Evolutionary conservation across 1,140 invertebrate species (phyloP).

Genomic region (Hylyphantes graminicola): DNA sequence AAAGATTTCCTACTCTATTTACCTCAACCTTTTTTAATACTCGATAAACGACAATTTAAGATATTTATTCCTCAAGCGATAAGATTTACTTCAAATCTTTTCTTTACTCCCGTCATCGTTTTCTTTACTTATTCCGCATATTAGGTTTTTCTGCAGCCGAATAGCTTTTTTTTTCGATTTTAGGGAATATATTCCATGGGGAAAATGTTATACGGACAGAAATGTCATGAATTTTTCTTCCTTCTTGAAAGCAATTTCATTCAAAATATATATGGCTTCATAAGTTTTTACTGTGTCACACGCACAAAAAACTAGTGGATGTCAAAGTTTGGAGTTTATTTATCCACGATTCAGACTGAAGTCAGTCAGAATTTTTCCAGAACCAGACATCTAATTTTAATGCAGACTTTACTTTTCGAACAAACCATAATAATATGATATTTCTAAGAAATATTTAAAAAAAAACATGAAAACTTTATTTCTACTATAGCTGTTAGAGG

Average conservation of each 20-base stretch:
- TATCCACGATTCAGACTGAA: too few species aligned
- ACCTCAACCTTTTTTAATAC: too few species aligned
- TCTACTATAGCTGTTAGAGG: too few species aligned
- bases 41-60: slow-evolving; percentile 2
- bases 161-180: not conserved
- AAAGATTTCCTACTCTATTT: not conserved
- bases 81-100: slow-evolving; percentile 2
- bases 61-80: slow-evolving; percentile 29
- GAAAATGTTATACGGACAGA: slow-evolving; percentile 7
- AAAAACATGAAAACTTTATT: too few species aligned
- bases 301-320: not conserved
- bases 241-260: slow-evolving; percentile 14
- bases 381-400: too few species aligned
- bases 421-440: too few species aligned
- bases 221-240: slow-evolving; percentile 14
- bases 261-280: not conserved
- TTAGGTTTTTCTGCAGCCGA: slow-evolving; percentile 14
- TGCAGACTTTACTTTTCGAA: too few species aligned
- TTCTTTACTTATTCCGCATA: not conserved
- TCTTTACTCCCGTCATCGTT: slow-evolving; percentile 4
- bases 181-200: too few species aligned
- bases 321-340: not conserved
- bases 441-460: too few species aligned
- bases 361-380: too few species aligned
- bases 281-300: slow-evolving; percentile 1